Evolutionary conservation across 2,113 vertebrate genomes (phyloP).

Genomic region (Chamaetylas fuelleborni): DNA sequence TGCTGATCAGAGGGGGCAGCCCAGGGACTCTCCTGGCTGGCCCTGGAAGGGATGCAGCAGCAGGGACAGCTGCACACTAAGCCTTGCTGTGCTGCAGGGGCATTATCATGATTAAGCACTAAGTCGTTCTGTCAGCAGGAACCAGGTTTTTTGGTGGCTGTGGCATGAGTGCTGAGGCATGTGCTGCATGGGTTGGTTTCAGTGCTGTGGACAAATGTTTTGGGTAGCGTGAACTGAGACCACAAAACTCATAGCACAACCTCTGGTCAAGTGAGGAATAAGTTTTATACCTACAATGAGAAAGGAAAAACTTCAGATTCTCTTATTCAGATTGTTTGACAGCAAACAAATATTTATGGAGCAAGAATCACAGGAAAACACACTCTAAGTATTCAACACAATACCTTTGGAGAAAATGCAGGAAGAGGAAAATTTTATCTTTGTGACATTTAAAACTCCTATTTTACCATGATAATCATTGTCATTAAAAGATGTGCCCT

Average conservation of each 20-base stretch:
- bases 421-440: not conserved
- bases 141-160: not conserved
- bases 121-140: not conserved
- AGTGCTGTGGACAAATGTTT: not conserved
- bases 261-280: not conserved
- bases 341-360: not conserved
- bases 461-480: not conserved
- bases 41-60: not conserved
- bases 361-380: not conserved
- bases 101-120: not conserved
- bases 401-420: not conserved
- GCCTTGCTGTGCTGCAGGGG: not conserved
- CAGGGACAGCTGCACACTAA: not conserved
- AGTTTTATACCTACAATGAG: not conserved
- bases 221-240: not conserved
- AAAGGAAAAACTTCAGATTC: not conserved
- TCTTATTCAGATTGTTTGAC: not conserved
- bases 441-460: not conserved
- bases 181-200: not conserved
- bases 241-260: not conserved
- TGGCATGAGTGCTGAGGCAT: not conserved
- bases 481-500: not conserved
- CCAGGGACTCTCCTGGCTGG: not conserved
- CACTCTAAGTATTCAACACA: not conserved
- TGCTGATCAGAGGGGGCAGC: not conserved